Conservation (phyloP, 2,888 invertebrate species). For the Drosophila macrospina region DNA sequence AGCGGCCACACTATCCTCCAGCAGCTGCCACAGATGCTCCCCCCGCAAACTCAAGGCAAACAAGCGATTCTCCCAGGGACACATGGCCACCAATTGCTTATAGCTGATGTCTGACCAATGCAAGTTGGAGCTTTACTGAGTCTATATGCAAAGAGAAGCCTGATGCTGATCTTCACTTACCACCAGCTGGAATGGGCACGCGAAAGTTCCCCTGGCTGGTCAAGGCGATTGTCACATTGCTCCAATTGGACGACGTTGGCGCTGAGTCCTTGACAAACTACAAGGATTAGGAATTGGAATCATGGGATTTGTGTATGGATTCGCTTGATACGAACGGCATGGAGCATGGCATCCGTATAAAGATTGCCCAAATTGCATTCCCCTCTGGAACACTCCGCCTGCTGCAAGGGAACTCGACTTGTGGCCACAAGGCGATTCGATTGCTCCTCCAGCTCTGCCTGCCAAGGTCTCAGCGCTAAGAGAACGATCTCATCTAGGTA, state of each 20-base stretch:
- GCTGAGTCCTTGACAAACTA: slow-evolving; percentile 65
- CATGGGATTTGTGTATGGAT: background rate
- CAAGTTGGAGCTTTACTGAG: too few relatives aligned
- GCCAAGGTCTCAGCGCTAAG: slow-evolving; percentile 87
- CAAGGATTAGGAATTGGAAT: background rate
- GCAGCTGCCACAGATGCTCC: slow-evolving; percentile 87
- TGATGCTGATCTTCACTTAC: slow-evolving; percentile 83
- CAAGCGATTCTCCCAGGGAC: slow-evolving; percentile 92
- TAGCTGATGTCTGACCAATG: slow-evolving; percentile 88
- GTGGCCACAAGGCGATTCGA: slow-evolving; percentile 87
- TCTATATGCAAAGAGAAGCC: too few relatives aligned
- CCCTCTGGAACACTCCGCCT: slow-evolving; percentile 87
- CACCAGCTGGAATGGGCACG: slow-evolving; percentile 88
- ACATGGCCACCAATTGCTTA: slow-evolving; percentile 88
- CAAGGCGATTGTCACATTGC: slow-evolving; percentile 89
- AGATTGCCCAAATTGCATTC: slow-evolving; percentile 92
- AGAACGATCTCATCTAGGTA: slow-evolving; percentile 87
- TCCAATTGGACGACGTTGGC: slow-evolving; percentile 87
- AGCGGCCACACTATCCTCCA: slow-evolving; percentile 87
- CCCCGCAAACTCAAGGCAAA: slow-evolving; percentile 91
- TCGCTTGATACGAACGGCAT: slow-evolving; percentile 86
- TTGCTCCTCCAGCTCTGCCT: slow-evolving; percentile 86
- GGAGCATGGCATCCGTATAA: slow-evolving; percentile 89
- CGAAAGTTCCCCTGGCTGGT: slow-evolving; percentile 90
- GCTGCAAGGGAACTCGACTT: slow-evolving; percentile 87